Evolutionary conservation across 1,140 invertebrate species (phyloP).

Genomic region (Drosophila repleta): DNA sequence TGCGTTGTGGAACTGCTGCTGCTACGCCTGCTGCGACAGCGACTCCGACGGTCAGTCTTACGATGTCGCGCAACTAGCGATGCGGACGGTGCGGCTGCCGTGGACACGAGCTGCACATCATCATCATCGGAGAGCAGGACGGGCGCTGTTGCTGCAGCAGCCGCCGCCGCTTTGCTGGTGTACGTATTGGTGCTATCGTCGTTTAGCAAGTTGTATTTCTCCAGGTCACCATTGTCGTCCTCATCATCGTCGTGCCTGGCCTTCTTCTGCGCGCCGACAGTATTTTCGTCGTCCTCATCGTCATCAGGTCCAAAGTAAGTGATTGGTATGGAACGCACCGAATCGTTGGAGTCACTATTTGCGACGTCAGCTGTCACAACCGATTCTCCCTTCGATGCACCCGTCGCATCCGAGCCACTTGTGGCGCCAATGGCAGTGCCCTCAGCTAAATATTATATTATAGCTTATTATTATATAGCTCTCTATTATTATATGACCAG

Average conservation of each 20-base stretch:
- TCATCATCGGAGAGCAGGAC: constrained; percentile 76
- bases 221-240: constrained; percentile 57
- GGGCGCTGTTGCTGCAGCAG: constrained; percentile 12
- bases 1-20: constrained; percentile 14
- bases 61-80: constrained; percentile 22
- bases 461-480: not conserved
- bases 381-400: not conserved
- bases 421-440: not conserved
- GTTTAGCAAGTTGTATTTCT: constrained; percentile 73
- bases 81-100: constrained; percentile 18
- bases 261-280: not conserved
- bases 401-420: not conserved
- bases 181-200: constrained; percentile 73
- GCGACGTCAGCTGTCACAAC: constrained; percentile 17
- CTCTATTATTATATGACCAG: not conserved
- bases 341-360: constrained; percentile 65
- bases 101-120: constrained; percentile 67
- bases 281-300: constrained; percentile 35
- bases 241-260: constrained; percentile 46
- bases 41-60: constrained; percentile 36
- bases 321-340: constrained; percentile 82
- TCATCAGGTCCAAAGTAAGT: constrained; percentile 80
- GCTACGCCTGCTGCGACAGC: constrained; percentile 27
- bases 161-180: constrained; percentile 46
- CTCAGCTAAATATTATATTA: constrained; percentile 33